Evolutionary conservation across 2,113 vertebrate genomes (phyloP).

Genomic region (Himantopus leucocephalus): DNA sequence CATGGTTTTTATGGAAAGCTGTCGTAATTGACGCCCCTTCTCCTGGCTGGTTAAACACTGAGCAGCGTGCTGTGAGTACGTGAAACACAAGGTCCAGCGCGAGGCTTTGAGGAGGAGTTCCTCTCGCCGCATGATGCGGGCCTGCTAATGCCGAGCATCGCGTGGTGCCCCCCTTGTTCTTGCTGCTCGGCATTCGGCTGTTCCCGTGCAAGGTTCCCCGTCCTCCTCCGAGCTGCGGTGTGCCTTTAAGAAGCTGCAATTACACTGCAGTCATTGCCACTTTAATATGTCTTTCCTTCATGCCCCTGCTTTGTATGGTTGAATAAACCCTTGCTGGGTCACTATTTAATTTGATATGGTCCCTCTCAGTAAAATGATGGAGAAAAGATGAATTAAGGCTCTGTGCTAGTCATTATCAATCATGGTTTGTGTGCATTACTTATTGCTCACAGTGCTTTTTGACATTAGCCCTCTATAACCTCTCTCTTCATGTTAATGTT

Average conservation of each 20-base stretch:
- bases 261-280: slow-evolving; percentile 29
- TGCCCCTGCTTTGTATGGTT: slow-evolving; percentile 64
- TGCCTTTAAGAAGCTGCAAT: slow-evolving; percentile 53
- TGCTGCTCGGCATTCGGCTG: background rate
- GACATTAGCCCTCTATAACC: slow-evolving; percentile 75
- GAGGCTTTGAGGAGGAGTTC: background rate
- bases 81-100: fast-evolving
- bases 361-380: slow-evolving; percentile 73
- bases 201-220: background rate
- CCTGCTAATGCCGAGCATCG: no score
- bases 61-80: fast-evolving
- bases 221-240: background rate
- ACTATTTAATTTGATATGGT: slow-evolving; percentile 74
- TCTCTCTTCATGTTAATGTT: slow-evolving; percentile 58
- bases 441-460: slow-evolving; percentile 83
- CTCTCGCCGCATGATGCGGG: fast-evolving
- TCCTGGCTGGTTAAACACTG: no score
- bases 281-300: slow-evolving; percentile 55
- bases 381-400: slow-evolving; percentile 81
- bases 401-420: slow-evolving; percentile 79
- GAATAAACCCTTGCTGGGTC: slow-evolving; percentile 72
- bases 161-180: background rate
- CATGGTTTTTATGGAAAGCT: fast-evolving
- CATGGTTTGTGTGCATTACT: slow-evolving; percentile 84
- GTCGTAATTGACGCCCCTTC: fast-evolving